phyloP scores from a whole-genome alignment of 2,113 vertebrate species.

The Pterocles burchelli region DNA sequence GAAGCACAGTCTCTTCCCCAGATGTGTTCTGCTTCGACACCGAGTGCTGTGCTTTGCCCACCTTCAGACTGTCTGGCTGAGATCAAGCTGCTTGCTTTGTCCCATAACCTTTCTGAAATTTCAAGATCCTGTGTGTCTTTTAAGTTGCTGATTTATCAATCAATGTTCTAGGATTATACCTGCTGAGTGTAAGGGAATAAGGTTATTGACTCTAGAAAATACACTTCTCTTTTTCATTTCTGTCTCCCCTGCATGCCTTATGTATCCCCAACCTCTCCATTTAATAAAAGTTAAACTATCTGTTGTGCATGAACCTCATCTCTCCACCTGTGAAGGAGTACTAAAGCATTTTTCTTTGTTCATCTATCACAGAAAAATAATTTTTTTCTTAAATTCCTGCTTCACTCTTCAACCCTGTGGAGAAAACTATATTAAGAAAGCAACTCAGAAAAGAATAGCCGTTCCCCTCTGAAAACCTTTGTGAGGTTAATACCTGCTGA shows the following conservation, averaged over 20 bases:
- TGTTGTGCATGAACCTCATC: background rate
- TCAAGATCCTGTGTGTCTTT: background rate
- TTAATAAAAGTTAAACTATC: background rate
- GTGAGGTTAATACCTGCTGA: background rate
- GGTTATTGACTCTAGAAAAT: background rate
- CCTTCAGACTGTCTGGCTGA: background rate
- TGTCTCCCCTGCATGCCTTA: background rate
- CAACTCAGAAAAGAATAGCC: background rate
- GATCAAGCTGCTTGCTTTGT: background rate
- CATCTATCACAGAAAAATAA: background rate
- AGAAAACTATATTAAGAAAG: conserved; percentile 25
- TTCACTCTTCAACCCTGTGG: background rate
- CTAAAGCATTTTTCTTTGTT: background rate
- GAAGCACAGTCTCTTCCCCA: background rate
- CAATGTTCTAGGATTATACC: background rate
- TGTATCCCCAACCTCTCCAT: background rate
- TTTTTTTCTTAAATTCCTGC: background rate
- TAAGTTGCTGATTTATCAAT: background rate
- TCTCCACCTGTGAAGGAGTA: background rate
- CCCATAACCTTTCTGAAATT: background rate
- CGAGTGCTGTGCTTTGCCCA: background rate
- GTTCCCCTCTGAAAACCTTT: background rate
- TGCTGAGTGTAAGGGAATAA: background rate
- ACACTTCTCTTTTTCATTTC: background rate
- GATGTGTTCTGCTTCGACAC: no score